Percentiles rank a stretch among this genome's conserved stretches.
Evolutionary conservation across 2,888 invertebrate genomes (phyloP).

Genomic region (Monoplex corrugatus): DNA sequence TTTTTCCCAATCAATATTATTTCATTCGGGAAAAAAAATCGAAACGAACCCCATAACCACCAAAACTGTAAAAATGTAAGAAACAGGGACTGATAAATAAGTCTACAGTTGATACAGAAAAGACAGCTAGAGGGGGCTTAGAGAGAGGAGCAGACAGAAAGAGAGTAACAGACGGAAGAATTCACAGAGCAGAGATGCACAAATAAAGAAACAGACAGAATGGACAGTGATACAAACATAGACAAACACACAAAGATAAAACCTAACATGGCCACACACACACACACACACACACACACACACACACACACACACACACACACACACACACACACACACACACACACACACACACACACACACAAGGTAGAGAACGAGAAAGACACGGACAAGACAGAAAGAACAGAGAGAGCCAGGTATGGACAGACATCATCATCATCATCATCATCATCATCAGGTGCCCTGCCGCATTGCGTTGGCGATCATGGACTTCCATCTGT

Average conservation of each 20-base stretch:
- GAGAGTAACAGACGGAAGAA: neutral
- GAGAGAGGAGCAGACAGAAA: neutral
- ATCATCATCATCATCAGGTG: too few species aligned
- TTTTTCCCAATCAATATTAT: too few species aligned
- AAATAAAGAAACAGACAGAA: neutral
- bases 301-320: neutral
- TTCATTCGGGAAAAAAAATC: too few species aligned
- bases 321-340: conserved; percentile 10
- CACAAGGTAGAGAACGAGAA: neutral
- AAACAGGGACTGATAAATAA: neutral
- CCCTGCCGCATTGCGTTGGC: too few species aligned
- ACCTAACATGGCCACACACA: neutral
- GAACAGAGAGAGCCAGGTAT: neutral
- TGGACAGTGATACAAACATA: too few species aligned
- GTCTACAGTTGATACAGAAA: too few species aligned
- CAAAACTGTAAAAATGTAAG: too few species aligned
- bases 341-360: neutral
- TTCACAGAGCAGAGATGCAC: neutral
- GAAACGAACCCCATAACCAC: too few species aligned
- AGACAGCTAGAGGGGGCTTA: too few species aligned
- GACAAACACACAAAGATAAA: too few species aligned
- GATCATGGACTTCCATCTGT: too few species aligned
- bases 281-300: neutral
- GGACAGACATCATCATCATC: too few species aligned
- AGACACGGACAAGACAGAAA: neutral